Conservation (phyloP, 2,888 invertebrate genomes). For the Serrognathus titanus region DNA sequence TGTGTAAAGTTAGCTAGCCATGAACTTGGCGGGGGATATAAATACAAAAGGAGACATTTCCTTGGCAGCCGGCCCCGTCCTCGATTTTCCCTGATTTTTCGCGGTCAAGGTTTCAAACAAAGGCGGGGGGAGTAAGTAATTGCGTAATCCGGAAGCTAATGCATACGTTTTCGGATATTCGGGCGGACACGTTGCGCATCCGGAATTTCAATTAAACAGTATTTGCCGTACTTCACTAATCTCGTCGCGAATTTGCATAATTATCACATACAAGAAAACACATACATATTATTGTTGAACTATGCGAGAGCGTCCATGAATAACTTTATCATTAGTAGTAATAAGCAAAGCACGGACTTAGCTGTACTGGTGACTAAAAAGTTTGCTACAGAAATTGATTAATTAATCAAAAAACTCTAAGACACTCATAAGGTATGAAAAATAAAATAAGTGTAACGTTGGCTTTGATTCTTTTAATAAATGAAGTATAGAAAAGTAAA, state of each 20-base stretch:
- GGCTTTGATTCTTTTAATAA: no score
- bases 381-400: background rate
- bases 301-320: background rate
- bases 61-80: background rate
- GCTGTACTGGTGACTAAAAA: no score
- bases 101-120: slow-evolving; percentile 15
- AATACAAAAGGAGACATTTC: background rate
- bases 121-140: slow-evolving; percentile 5
- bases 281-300: background rate
- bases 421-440: background rate
- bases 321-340: background rate
- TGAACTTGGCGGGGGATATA: slow-evolving; percentile 15
- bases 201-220: background rate
- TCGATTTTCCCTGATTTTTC: slow-evolving; percentile 1
- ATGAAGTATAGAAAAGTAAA: no score
- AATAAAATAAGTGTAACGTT: no score
- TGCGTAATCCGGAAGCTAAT: background rate
- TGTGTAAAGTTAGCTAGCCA: slow-evolving; percentile 17
- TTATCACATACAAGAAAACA: background rate
- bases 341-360: no score
- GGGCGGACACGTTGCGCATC: no score
- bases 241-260: background rate
- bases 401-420: background rate
- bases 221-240: background rate
- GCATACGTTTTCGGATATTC: no score